A percentile compares a stretch with the other conserved stretches of the same genome.
These are phyloP conservation scores for Harpegnathos saltator DNA, from an alignment of 1,140 invertebrate genomes.

Conservation along the genomic window DNA sequence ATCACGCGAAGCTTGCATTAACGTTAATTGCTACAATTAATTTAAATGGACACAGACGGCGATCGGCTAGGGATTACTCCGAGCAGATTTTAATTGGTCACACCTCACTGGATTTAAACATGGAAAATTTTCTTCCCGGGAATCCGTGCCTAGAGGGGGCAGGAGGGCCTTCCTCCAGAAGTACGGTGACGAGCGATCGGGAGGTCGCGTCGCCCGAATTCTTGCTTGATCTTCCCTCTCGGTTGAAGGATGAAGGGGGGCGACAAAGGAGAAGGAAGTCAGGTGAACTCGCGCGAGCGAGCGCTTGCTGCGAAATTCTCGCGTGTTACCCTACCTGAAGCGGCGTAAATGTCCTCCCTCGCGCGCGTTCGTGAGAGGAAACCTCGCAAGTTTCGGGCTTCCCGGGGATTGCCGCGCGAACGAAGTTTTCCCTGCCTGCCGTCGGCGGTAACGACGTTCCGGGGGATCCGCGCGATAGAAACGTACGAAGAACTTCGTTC, in stretches of 20 bases:
- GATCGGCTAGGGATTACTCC: too few species aligned
- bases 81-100: too few species aligned
- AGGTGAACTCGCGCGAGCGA: background rate
- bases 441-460: constrained; percentile 39
- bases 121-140: too few species aligned
- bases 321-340: constrained; percentile 15
- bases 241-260: background rate
- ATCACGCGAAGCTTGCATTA: too few species aligned
- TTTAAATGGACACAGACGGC: too few species aligned
- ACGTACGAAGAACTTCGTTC: constrained; percentile 36
- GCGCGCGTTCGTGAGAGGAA: background rate
- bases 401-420: constrained; percentile 26
- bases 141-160: too few species aligned
- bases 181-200: background rate
- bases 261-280: too few species aligned
- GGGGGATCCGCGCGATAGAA: background rate
- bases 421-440: constrained; percentile 34
- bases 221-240: background rate
- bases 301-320: constrained; percentile 11
- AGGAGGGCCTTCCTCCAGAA: too few species aligned
- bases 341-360: too few species aligned
- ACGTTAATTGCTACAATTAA: too few species aligned
- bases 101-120: too few species aligned
- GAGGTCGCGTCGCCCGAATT: background rate
- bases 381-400: constrained; percentile 31